Evolutionary conservation across 2,888 invertebrate genomes (phyloP), one percentile per base, ranked within the genome.

Genomic region (Ormyrus nitidulus): DNA sequence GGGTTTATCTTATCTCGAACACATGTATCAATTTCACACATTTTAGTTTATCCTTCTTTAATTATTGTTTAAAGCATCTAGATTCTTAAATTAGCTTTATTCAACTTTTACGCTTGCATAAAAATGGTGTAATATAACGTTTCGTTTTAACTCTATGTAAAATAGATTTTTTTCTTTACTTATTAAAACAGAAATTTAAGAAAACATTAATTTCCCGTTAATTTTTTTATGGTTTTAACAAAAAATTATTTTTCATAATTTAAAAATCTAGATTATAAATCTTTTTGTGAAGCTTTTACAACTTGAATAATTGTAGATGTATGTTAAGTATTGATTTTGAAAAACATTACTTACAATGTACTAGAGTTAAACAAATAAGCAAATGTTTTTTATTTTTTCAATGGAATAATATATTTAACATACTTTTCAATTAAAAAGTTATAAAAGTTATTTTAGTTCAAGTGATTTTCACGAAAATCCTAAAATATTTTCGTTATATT

Each of bases 1-100:
- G 72, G 51, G 56, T 81, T 75, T 76, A 59, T 77, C 64, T 81
- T 79, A 53, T 58, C 46, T 56, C 49, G 49, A 76, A 49, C 13
- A 61, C 48, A 72, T 13, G 44, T 6, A 72, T 65, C 34, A 19
- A 53, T 56, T 62, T 62, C 10, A 62, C 54, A 49, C 7, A 10
- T 69, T 71, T 66, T 65, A 19, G 11, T 65, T 46, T 71, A 59
- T 75, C 51, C 51, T 11, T 56, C 62, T 75, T 70, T 64, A 11
- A 59, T 34, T 54, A 56, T 46, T 64, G 54, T 53, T 62, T 53
- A 34, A 5, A 58, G 9, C 34, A 66, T 73, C n/a, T 54, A 66
- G 61, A 72, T 73, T 79, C 69, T 62, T 49, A 5, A 73, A 73
- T 73, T 73, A 72, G 13, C 2, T 77, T 59, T 49, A 64, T 51